A percentile compares a stretch with the other conserved stretches of the same genome.
Conservation (phyloP, 2,797 vertebrate genomes). For the Phalloptychus januarius region DNA sequence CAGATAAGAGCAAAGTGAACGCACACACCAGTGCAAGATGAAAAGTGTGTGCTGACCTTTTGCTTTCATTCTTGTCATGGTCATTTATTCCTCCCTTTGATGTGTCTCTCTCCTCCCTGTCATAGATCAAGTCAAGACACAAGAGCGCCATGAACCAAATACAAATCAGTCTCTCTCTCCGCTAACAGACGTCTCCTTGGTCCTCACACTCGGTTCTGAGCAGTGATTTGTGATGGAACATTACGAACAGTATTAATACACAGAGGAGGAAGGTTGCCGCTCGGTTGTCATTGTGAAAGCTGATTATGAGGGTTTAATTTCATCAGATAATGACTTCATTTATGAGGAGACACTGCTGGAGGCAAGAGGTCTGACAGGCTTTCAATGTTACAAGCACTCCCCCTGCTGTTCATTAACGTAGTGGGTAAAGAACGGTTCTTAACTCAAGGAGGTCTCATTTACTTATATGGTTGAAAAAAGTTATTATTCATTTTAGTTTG, state of each 20-base stretch:
- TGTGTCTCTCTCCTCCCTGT: conserved; percentile 48
- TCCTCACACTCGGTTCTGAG: conserved; percentile 1
- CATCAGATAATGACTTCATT: conserved; percentile 67
- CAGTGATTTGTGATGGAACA: conserved; percentile 36
- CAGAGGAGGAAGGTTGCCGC: conserved; percentile 42
- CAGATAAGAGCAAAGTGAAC: conserved; percentile 23
- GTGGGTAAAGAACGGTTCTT: not conserved
- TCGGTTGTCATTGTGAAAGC: conserved; percentile 65
- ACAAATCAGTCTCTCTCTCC: conserved; percentile 23
- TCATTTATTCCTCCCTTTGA: conserved; percentile 67
- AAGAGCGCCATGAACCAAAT: conserved; percentile 37
- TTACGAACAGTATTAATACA: conserved; percentile 51
- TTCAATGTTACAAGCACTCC: conserved; percentile 54
- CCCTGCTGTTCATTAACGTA: conserved; percentile 58
- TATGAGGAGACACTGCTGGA: conserved; percentile 27
- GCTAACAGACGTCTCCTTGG: not conserved
- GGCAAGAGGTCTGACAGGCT: conserved; percentile 25
- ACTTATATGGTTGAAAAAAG: not conserved
- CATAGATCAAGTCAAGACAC: conserved; percentile 55
- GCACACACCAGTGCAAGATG: conserved; percentile 17
- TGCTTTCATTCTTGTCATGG: conserved; percentile 56
- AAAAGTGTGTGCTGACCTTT: conserved; percentile 55
- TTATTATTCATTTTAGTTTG: not conserved
- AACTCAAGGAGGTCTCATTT: not conserved
- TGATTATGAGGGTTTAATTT: conserved; percentile 71